Evolutionary conservation across 2,888 invertebrate genomes (phyloP), one percentile per base, ranked within the genome.

Genomic region (Hyppa rectilinea): DNA sequence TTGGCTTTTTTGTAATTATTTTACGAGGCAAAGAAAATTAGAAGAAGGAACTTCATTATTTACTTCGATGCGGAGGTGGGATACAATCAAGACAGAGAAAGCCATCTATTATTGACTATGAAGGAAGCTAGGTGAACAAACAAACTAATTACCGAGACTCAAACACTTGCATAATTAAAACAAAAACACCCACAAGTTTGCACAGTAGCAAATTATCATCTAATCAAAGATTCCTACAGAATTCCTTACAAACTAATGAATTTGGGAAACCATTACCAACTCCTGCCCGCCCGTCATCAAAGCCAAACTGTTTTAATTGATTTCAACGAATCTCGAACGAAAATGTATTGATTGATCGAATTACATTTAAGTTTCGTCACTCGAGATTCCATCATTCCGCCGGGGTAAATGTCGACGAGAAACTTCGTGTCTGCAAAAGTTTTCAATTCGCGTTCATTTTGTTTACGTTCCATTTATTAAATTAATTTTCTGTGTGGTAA

Each of bases 281-380:
- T 78, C 61, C 61, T 68, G 64, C 7, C 61, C 50, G 60, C 9
- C 58, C 52, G 66, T 60, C 69, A 66, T 68, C 66, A 74, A 74
- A 61, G 74, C 55, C 68, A 65, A 82, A 82, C 79, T 79, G 76
- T 81, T 75, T 77, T 80, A 85, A 84, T 84, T 80, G 80, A 77
- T 80, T 82, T 62, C 53, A 71, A 73, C 59, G 53, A 76, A 75
- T 82, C 47, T 61, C 65, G 47, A 74, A 72, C 52, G 62, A 76
- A 72, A 69, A 70, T 61, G 38, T 75, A 75, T 75, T 69, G 70
- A 75, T 75, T 77, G 77, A 75, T 77, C 40, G 70, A 75, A 79
- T 81, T 75, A 69, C 52, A 70, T 40, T 59, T 50, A 81, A 81
- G 71, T 74, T 82, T 71, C 52, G 53, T 66, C 50, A 31, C 59